Base-by-base conservation (phyloP, 2,888 invertebrate species). In the Hedya salicella region DNA sequence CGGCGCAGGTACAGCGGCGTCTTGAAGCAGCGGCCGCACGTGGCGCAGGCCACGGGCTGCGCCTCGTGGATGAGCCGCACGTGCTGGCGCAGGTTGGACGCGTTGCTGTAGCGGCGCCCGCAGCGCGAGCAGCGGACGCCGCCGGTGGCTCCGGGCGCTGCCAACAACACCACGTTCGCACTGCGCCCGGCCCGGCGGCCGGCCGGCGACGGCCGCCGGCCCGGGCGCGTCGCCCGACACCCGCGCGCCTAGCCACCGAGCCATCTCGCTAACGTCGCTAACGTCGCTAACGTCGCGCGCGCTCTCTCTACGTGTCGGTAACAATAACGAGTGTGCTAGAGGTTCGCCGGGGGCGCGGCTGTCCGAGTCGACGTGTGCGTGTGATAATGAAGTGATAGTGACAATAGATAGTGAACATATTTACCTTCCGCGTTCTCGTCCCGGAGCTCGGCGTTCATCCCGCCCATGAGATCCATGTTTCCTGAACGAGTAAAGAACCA, bases 1-100 rank as follows among this genome's bases (percentile, higher is more conserved):
- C 95, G 95, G 83, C 95, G 95, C 83, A 95, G 93, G 89, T 95
- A 95, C 84, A 95, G 95, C 88, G 95, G 95, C 78, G 95, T 95
- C 93, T 95, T 95, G 93, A 95, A 95, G 86, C 94, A 94, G 87
- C 95, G 95, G 75, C 95, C 95, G 91, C 95, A 95, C 70, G 94
- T 93, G 81, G 92, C 93, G 91, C 95, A 95, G 81, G 93, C 94
- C 74, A 94, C 94, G 91, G 95, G 95, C 84, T 94, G 93, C 78
- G 95, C 94, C 86, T 94, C 93, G 91, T 95, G 95, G 85, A 95
- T 95, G 80, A 95, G 95, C 78, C 95, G 94, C 87, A 95, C 94
- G 92, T 95, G 95, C 89, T 95, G 95, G 79, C 95, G 94, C 82
- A 95, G 93, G 93, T 95, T 95, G 91, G 95, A 94, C 82, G 94